Evolutionary conservation across 2,113 vertebrate genomes (phyloP).

Genomic region (Atractosteus spatula): DNA sequence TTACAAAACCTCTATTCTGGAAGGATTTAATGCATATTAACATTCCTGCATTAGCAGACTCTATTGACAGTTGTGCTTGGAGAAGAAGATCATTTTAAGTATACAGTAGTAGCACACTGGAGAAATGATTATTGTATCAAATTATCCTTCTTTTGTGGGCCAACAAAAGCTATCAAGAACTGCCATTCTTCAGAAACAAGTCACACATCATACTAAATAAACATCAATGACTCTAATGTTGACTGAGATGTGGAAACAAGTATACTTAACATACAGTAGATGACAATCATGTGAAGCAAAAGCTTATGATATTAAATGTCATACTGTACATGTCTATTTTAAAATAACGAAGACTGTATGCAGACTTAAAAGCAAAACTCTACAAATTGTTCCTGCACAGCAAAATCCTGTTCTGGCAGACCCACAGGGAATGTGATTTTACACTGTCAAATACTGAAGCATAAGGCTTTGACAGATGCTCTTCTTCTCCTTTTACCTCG

Average conservation of each 20-base stretch:
- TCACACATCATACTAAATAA: constrained; percentile 11
- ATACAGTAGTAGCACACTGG: no score
- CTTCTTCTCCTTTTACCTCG: background rate
- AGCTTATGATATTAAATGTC: no score
- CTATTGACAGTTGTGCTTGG: no score
- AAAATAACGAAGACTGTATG: background rate
- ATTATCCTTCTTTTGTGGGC: background rate
- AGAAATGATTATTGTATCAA: background rate
- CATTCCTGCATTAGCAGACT: no score
- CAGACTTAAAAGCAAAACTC: background rate
- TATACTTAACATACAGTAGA: no score
- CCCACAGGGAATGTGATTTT: constrained; percentile 11
- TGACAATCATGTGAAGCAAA: background rate
- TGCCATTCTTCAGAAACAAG: background rate
- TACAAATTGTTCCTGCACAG: background rate
- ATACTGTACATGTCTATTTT: no score
- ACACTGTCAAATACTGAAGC: background rate
- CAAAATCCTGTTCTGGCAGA: constrained; percentile 14
- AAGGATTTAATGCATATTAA: no score
- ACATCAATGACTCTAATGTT: background rate
- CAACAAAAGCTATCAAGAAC: background rate
- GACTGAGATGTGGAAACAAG: no score
- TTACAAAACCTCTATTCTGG: no score
- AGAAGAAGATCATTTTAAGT: no score
- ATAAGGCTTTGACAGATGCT: background rate